A percentile compares a stretch with the other conserved stretches of the same genome.
Evolutionary conservation across 2,113 vertebrate genomes (phyloP).

Genomic region (Psammodynastes pulverulentus): DNA sequence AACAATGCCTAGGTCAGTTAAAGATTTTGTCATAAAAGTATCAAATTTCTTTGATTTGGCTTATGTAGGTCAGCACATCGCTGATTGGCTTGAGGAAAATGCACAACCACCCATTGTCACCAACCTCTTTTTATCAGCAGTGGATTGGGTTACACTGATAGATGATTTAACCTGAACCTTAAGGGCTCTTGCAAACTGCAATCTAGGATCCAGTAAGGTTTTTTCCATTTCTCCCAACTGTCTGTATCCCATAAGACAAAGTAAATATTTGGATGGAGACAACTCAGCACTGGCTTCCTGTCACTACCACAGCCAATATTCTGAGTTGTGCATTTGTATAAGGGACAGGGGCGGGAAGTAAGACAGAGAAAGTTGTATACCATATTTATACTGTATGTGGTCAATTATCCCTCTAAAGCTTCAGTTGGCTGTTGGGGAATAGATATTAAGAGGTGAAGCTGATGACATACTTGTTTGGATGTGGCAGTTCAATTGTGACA

Average conservation of each 20-base stretch:
- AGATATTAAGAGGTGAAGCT: neutral
- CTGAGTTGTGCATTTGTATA: neutral
- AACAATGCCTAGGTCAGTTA: constrained; percentile 18
- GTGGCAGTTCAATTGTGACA: neutral
- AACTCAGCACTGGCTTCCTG: neutral
- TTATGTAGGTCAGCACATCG: neutral
- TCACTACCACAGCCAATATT: neutral
- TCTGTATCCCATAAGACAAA: neutral
- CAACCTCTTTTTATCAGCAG: neutral
- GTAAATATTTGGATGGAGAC: neutral
- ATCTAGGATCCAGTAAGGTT: neutral
- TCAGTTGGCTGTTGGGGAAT: neutral
- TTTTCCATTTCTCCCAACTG: neutral
- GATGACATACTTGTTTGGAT: neutral
- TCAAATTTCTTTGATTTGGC: constrained; percentile 3
- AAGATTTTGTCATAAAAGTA: constrained; percentile 12
- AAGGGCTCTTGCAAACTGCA: neutral
- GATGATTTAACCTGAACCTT: neutral
- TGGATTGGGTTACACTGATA: neutral
- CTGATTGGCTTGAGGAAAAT: constrained; percentile 8
- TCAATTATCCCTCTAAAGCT: neutral
- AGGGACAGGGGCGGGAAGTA: neutral
- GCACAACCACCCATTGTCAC: neutral
- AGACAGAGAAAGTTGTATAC: neutral
- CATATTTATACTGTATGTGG: neutral